A percentile compares a stretch with the other conserved stretches of the same genome.
phyloP scores from a whole-genome alignment of 2,797 vertebrate genomes.

The Myotis pilosus region DNA sequence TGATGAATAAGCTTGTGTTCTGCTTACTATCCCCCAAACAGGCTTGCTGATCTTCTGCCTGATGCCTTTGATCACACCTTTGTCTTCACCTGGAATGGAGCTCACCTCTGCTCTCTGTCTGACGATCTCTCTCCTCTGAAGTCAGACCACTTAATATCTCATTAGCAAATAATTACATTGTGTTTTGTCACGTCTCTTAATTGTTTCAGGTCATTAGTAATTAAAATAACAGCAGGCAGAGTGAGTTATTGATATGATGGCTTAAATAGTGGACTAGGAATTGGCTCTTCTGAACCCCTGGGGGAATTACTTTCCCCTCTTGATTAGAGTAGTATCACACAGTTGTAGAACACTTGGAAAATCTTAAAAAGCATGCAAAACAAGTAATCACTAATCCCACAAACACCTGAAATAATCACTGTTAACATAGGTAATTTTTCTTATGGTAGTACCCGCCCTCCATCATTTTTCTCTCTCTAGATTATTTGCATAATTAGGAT shows the following conservation, averaged over 20 bases:
- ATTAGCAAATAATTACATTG: not conserved
- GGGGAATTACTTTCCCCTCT: not conserved
- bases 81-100: not conserved
- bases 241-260: not conserved
- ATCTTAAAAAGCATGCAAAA: not conserved
- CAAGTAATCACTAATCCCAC: not conserved
- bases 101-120: not conserved
- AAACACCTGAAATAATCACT: not conserved
- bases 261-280: not conserved
- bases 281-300: not conserved
- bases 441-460: not conserved
- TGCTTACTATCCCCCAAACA: not conserved
- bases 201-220: not conserved
- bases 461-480: not conserved
- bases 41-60: not conserved
- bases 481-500: not conserved
- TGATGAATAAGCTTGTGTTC: not conserved
- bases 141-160: not conserved
- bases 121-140: not conserved
- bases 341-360: not conserved
- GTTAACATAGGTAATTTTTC: not conserved
- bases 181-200: not conserved
- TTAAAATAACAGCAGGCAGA: not conserved
- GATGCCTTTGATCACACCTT: not conserved
- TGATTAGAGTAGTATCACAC: not conserved